A percentile compares a stretch with the other conserved stretches of the same genome.
phyloP scores from a whole-genome alignment of 2,113 vertebrate species.

The Ciconia maguari region DNA sequence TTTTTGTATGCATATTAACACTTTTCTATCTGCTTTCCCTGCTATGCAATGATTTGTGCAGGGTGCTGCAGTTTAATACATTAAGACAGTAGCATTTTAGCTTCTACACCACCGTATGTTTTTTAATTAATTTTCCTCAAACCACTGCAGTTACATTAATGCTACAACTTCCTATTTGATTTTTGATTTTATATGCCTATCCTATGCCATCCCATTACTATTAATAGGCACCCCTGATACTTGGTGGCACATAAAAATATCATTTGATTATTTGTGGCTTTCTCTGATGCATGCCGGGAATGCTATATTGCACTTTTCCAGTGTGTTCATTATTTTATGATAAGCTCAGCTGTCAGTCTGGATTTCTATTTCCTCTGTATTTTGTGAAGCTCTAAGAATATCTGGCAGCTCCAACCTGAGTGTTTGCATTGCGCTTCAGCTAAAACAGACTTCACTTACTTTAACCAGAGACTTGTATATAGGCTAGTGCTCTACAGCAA shows the following conservation, averaged over 20 bases:
- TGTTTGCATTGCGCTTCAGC: background rate
- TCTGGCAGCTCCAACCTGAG: background rate
- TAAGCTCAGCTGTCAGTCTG: slow-evolving; percentile 9
- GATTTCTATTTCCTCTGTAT: background rate
- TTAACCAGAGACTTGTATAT: background rate
- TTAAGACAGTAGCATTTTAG: background rate
- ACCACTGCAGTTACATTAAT: background rate
- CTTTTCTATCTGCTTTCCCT: background rate
- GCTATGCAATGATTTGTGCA: background rate
- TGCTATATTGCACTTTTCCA: slow-evolving; percentile 4
- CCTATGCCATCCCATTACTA: background rate
- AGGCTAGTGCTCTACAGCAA: background rate
- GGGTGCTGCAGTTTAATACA: background rate
- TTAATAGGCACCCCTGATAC: background rate
- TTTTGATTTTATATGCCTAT: background rate
- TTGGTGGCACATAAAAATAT: background rate
- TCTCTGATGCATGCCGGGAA: background rate
- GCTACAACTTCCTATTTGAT: background rate
- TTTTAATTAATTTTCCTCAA: background rate
- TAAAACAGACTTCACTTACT: slow-evolving; percentile 9
- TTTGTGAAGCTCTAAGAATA: background rate
- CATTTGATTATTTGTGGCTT: background rate
- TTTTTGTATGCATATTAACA: background rate
- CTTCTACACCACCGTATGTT: background rate
- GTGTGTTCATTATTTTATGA: background rate